Conservation (phyloP, 2,888 invertebrate species). For the Diaphora mendica region DNA sequence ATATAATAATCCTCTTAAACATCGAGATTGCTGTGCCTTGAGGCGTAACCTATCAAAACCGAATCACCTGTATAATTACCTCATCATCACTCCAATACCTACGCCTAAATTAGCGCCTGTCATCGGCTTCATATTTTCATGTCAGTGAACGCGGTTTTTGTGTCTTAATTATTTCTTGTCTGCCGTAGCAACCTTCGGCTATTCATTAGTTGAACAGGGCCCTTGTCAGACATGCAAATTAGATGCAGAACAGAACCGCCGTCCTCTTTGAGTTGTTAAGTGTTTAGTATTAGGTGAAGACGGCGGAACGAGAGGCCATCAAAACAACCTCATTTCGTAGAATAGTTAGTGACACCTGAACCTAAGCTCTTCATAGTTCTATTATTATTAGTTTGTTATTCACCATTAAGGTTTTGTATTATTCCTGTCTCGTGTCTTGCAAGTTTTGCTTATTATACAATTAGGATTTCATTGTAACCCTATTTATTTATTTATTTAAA, state of each 20-base stretch:
- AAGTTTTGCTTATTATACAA: not conserved
- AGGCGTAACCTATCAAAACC: slow-evolving; percentile 8
- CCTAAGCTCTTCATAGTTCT: slow-evolving; percentile 5
- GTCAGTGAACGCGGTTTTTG: slow-evolving; percentile 53
- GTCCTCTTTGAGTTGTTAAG: slow-evolving; percentile 36
- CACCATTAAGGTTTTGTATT: not conserved
- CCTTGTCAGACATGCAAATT: slow-evolving; percentile 67
- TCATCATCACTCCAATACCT: slow-evolving; percentile 14
- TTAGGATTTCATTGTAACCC: no score
- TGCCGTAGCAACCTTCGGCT: slow-evolving; percentile 59
- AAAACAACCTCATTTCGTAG: slow-evolving; percentile 24
- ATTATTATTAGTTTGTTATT: not conserved
- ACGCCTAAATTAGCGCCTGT: slow-evolving; percentile 48
- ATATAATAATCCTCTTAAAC: not conserved
- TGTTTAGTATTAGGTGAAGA: slow-evolving; percentile 30
- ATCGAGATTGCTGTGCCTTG: not conserved
- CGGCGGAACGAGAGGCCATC: slow-evolving; percentile 24
- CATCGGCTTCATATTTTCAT: slow-evolving; percentile 46
- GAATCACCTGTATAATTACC: slow-evolving; percentile 20
- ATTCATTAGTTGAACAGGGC: slow-evolving; percentile 52
- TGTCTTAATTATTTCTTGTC: slow-evolving; percentile 64
- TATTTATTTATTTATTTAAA: no score
- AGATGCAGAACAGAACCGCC: slow-evolving; percentile 40
- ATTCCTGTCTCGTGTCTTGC: not conserved
- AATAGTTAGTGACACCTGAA: slow-evolving; percentile 25